These are phyloP conservation scores for Pseudoips prasinana DNA, from an alignment of 2,888 invertebrate genomes.

Conservation along the genomic window DNA sequence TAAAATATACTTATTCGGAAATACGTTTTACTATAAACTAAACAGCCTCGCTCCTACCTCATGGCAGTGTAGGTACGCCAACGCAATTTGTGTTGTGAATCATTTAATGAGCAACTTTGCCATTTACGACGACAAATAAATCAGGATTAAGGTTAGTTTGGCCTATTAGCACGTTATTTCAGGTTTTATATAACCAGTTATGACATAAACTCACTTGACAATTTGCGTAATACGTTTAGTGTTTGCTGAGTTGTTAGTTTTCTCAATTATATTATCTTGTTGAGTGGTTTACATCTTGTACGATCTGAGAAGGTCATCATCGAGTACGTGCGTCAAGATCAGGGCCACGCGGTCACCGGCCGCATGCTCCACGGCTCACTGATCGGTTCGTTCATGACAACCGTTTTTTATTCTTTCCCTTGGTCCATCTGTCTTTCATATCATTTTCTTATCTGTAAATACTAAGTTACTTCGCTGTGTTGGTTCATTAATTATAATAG, in stretches of 20 bases:
- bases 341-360: conserved; percentile 70
- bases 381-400: conserved; percentile 52
- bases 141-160: conserved; percentile 36
- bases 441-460: conserved; percentile 55
- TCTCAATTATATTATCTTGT: neutral
- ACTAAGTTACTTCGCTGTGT: conserved; percentile 26
- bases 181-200: conserved; percentile 11
- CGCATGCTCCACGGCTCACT: conserved; percentile 46
- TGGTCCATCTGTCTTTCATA: conserved; percentile 62
- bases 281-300: conserved; percentile 20
- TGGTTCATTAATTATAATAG: conserved; percentile 40
- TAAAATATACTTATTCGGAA: conserved; percentile 3
- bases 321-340: conserved; percentile 63
- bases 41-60: conserved; percentile 20
- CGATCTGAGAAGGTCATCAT: conserved; percentile 42
- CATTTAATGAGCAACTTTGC: conserved; percentile 43
- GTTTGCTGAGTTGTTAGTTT: neutral
- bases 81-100: conserved; percentile 40
- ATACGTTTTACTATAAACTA: conserved; percentile 13
- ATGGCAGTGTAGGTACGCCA: conserved; percentile 42
- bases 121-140: conserved; percentile 40
- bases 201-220: conserved; percentile 19
- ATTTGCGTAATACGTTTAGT: conserved; percentile 7
- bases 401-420: conserved; percentile 55
- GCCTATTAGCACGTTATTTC: conserved; percentile 25